phyloP scores from a whole-genome alignment of 2,888 invertebrate genomes.

The Rhagium mordax region DNA sequence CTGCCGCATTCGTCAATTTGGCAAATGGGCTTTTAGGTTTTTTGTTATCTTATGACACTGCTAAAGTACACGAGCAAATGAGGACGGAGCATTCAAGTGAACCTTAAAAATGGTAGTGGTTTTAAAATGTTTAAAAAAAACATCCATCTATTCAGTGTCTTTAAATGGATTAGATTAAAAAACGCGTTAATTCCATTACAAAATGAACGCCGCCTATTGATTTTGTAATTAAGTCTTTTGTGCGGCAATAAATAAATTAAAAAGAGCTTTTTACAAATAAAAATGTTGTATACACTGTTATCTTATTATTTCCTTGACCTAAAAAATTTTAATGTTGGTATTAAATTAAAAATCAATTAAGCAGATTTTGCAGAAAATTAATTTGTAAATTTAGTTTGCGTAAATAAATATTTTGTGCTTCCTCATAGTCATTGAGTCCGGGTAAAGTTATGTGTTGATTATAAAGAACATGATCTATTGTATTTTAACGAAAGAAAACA shows the following conservation, averaged over 20 bases:
- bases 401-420: no score
- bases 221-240: slow-evolving; percentile 5
- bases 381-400: no score
- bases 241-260: background rate
- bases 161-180: slow-evolving; percentile 3
- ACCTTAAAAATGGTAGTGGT: background rate
- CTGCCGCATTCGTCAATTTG: background rate
- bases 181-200: slow-evolving; percentile 5
- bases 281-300: background rate
- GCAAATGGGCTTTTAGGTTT: background rate
- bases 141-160: background rate
- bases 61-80: background rate
- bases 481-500: no score
- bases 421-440: no score
- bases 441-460: no score
- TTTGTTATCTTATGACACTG: background rate
- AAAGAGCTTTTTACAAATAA: background rate
- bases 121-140: background rate
- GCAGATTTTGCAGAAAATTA: background rate
- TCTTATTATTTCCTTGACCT: background rate
- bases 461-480: no score
- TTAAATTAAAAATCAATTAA: background rate
- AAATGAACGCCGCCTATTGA: background rate
- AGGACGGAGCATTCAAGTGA: background rate
- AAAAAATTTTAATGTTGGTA: background rate